Base-by-base conservation (phyloP, 2,113 vertebrate genomes). In the Spheniscus mendiculus region DNA sequence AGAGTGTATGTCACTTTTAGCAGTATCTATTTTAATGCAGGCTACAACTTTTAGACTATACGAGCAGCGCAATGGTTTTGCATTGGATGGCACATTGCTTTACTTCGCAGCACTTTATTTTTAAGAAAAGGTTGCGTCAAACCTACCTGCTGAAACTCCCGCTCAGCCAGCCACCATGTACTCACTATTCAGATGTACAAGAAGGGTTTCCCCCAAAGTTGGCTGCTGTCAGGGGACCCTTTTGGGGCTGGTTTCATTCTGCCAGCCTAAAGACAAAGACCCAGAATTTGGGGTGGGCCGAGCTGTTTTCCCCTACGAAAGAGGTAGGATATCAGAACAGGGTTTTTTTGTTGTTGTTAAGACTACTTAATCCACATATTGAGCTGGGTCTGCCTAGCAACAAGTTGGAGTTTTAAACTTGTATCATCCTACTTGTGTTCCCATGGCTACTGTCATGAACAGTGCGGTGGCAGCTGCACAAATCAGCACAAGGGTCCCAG, bases 361-460 rank as follows among this genome's bases (percentile, higher is more conserved):
- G 59, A 95, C 86, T 94, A 82, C 73, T 96, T 97, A 96, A 97
- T 97, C 96, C 77, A 86, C 80, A 94, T 42, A 50, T n/a, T 38
- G 45, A 95, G 84, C 93, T 73, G 86, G 80, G 96, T 97, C 96
- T 98, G 97, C 98, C 97, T 98, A 98, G 98, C 97, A 98, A 98
- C 98, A 98, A 97, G 97, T 98, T 95, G 85, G 86, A 96, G 97
- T 98, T 97, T 98, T 93, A 97, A 98, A 98, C 94, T 98, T 94
- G 49, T 97, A 97, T 95, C 97, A 97, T 95, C 97, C 97, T 96
- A 83, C 97, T 97, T 95, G 92, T 74, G 98, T 98, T 98, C 97
- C 98, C 98, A 98, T 98, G 98, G 97, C 97, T 98, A 98, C 98
- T 97, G 98, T 86, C 94, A 92, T 25, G 96, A 97, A 94, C 94